Percentiles rank a stretch among this genome's conserved stretches.
Evolutionary conservation across 2,888 invertebrate species (phyloP).

Genomic region (Cactoblastis cactorum): DNA sequence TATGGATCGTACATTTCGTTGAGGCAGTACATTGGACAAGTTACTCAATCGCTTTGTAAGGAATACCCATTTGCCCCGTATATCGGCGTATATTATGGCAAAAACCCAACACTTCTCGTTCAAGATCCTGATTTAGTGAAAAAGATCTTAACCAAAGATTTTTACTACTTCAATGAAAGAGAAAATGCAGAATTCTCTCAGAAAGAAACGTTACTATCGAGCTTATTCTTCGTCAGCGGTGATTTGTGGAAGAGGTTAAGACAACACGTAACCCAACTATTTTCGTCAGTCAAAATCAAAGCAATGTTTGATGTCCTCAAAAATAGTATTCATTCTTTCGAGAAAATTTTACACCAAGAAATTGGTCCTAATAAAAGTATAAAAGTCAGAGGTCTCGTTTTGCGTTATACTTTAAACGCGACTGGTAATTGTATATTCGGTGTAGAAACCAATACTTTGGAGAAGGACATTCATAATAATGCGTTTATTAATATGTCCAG

Average conservation of each 20-base stretch:
- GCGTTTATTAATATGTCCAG: conserved; percentile 37
- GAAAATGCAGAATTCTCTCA: conserved; percentile 40
- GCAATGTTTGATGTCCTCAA: conserved; percentile 56
- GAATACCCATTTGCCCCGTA: conserved; percentile 43
- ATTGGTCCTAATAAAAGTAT: conserved; percentile 4
- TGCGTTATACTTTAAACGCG: conserved; percentile 22
- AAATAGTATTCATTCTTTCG: conserved; percentile 36
- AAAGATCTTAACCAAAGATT: conserved; percentile 48
- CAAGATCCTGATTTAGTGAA: conserved; percentile 52
- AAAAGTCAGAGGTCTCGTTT: conserved; percentile 36
- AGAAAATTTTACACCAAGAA: conserved; percentile 22
- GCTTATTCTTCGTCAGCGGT: conserved; percentile 45
- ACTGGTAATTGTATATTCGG: conserved; percentile 52
- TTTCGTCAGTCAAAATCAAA: conserved; percentile 56
- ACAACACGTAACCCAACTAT: conserved; percentile 53
- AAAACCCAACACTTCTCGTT: conserved; percentile 50
- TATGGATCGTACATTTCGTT: conserved; percentile 41
- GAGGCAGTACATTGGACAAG: conserved; percentile 30
- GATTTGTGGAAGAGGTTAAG: conserved; percentile 54
- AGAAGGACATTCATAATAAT: conserved; percentile 30
- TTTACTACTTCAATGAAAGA: conserved; percentile 52
- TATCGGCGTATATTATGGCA: conserved; percentile 52
- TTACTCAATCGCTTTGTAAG: conserved; percentile 38
- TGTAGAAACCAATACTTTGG: conserved; percentile 45
- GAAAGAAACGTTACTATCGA: conserved; percentile 38